phyloP scores from a whole-genome alignment of 2,888 invertebrate genomes.

The Agrilus mali region DNA sequence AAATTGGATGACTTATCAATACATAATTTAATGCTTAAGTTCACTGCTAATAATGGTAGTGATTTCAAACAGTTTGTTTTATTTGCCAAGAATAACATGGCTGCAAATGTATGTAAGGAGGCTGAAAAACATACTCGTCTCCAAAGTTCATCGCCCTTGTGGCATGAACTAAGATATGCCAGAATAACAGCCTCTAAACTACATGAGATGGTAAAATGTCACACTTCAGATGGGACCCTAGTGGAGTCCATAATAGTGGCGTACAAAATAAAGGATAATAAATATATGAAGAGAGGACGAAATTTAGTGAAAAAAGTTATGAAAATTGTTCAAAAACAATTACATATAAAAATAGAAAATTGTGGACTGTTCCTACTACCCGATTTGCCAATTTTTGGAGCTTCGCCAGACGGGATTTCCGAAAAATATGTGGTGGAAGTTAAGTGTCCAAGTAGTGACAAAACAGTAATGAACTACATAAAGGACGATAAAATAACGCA shows the following conservation, averaged over 20 bases:
- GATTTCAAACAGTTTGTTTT: too few relatives aligned
- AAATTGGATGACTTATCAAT: too few relatives aligned
- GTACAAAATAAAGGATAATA: not conserved
- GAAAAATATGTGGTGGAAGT: slow-evolving; percentile 5
- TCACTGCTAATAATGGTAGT: too few relatives aligned
- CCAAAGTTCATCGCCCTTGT: slow-evolving; percentile 10
- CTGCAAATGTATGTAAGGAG: slow-evolving; percentile 4
- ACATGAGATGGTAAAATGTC: slow-evolving; percentile 13
- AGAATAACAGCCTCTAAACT: slow-evolving; percentile 16
- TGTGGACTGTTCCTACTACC: not conserved
- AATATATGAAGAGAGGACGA: slow-evolving; percentile 1
- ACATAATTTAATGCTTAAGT: too few relatives aligned
- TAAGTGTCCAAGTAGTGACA: slow-evolving; percentile 6
- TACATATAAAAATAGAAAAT: not conserved
- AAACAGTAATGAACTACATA: too few relatives aligned
- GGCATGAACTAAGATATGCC: slow-evolving; percentile 14
- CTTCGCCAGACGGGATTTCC: slow-evolving; percentile 4
- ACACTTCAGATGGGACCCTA: slow-evolving; percentile 10
- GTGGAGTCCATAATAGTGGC: slow-evolving; percentile 10
- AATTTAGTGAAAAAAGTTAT: slow-evolving; percentile 2
- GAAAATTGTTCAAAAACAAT: not conserved
- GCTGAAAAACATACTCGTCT: slow-evolving; percentile 1
- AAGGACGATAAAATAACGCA: not conserved
- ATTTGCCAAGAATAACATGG: too few relatives aligned
- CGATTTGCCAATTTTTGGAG: slow-evolving; percentile 3